Conservation (phyloP, 2,888 invertebrate species). For the Meliscaeva auricollis region DNA sequence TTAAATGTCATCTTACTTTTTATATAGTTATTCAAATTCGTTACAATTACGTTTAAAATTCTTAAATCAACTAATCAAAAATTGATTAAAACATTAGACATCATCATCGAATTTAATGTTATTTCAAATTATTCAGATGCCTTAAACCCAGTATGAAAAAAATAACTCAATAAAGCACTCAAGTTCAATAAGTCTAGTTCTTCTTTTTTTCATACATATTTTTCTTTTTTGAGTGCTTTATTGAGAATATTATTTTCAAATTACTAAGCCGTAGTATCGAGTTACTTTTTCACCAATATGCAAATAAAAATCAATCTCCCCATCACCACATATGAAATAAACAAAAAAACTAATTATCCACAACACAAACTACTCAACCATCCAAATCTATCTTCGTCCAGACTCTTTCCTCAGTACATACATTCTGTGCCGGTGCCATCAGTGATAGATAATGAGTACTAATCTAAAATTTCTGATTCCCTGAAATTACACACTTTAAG, state of each 20-base stretch:
- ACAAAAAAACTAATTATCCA: not conserved
- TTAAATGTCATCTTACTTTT: too few relatives aligned
- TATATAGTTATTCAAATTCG: too few relatives aligned
- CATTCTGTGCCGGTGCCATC: too few relatives aligned
- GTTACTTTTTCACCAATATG: slow-evolving; percentile 24
- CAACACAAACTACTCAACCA: slow-evolving; percentile 10
- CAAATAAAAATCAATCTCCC: slow-evolving; percentile 35
- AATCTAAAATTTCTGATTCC: slow-evolving; percentile 11
- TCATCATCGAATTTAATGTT: too few relatives aligned
- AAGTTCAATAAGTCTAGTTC: too few relatives aligned
- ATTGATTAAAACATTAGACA: too few relatives aligned
- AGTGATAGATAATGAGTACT: not conserved
- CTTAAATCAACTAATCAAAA: too few relatives aligned
- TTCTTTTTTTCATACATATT: too few relatives aligned
- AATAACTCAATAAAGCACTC: too few relatives aligned
- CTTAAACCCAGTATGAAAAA: too few relatives aligned
- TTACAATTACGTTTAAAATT: too few relatives aligned
- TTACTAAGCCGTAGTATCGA: not conserved
- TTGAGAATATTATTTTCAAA: not conserved
- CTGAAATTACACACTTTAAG: not conserved
- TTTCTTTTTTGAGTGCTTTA: not conserved
- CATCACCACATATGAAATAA: not conserved
- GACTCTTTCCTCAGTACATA: slow-evolving; percentile 5
- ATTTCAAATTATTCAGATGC: too few relatives aligned
- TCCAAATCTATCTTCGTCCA: slow-evolving; percentile 38